Evolutionary conservation across 2,797 vertebrate species (phyloP), one percentile per base, ranked within the genome.

Genomic region (Pangasius mekongensis): DNA sequence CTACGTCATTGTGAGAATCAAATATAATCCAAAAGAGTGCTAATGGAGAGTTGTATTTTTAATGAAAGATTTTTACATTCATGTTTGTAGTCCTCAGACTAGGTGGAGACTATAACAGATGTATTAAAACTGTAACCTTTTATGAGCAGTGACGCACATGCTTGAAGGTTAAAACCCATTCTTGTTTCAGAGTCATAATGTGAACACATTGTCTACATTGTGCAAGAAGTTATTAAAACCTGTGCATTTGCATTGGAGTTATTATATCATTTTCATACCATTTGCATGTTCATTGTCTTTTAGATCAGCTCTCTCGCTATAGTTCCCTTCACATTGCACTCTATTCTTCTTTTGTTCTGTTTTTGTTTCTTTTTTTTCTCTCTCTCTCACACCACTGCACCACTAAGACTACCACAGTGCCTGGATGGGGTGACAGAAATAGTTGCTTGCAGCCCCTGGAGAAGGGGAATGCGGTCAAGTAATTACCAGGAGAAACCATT

Each of bases 401-500:
- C 89, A 91, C 77, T 14, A 81, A 91, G 88, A 91, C 90, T 91
- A 92, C 90, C 86, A 89, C 39, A 91, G 86, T 18, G 47, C 87
- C 67, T 33, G 69, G 52, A 86, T 84, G 84, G 82, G 22, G 24
- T 89, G 83, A 88, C 90, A 81, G 67, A 89, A 94, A 93, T 92
- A 93, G 90, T 88, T 2, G 9, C 30, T 71, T 92, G 64, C 5
- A 73, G 86, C 86, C 87, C 87, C 86, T 82, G 33, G 67, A 86
- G 87, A 89, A 71, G 73, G 73, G 71, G 18, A 87, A 86, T 82
- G 80, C 78, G 83, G 85, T 74, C 60, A 81, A 22, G 36, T 87
- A 89, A 89, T 89, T 91, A 89, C 49, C 36, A 56, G 13, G 74
- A 88, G 77, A 90, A 86, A 77, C 76, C 16, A 62, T 66, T 87